These are phyloP conservation scores for Aspidiotus rigidus DNA, from an alignment of 2,888 invertebrate species.

Conservation along the genomic window DNA sequence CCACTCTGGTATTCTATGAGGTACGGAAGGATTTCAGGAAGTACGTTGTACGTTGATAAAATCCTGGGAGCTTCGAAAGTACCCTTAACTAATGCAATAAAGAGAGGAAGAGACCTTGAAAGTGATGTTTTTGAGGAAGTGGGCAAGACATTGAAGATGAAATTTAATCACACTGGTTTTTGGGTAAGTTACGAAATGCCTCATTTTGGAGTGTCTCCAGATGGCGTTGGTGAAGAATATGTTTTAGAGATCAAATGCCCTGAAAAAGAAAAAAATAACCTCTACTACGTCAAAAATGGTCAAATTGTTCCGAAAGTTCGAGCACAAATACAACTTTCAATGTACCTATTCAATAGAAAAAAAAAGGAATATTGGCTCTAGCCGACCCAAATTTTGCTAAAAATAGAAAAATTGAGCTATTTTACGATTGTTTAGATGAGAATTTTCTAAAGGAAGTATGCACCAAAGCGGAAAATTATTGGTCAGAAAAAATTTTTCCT, in stretches of 20 bases:
- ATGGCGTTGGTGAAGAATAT: background rate
- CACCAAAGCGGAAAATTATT: background rate
- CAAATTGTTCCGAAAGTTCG: background rate
- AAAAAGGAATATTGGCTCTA: background rate
- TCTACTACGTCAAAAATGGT: background rate
- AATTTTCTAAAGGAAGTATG: background rate
- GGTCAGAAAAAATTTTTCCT: slow-evolving; percentile 5
- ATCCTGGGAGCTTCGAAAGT: slow-evolving; percentile 29
- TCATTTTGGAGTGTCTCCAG: background rate
- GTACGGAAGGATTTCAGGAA: slow-evolving; percentile 31
- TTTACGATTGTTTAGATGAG: background rate
- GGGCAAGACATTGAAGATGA: slow-evolving; percentile 1
- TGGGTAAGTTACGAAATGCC: background rate
- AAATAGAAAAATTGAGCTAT: background rate
- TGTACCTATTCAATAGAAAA: background rate
- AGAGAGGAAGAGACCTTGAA: slow-evolving; percentile 31
- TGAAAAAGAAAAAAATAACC: background rate
- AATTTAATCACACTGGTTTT: slow-evolving; percentile 4
- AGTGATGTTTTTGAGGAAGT: slow-evolving; percentile 15
- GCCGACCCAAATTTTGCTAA: background rate
- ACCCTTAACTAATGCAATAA: slow-evolving; percentile 22
- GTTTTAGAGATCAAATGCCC: slow-evolving; percentile 4
- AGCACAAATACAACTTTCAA: background rate
- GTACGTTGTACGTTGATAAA: slow-evolving; percentile 26
- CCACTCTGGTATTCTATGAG: slow-evolving; percentile 24